Evolutionary conservation across 2,888 invertebrate genomes (phyloP), one percentile per base, ranked within the genome.

Genomic region (Macaria notata): DNA sequence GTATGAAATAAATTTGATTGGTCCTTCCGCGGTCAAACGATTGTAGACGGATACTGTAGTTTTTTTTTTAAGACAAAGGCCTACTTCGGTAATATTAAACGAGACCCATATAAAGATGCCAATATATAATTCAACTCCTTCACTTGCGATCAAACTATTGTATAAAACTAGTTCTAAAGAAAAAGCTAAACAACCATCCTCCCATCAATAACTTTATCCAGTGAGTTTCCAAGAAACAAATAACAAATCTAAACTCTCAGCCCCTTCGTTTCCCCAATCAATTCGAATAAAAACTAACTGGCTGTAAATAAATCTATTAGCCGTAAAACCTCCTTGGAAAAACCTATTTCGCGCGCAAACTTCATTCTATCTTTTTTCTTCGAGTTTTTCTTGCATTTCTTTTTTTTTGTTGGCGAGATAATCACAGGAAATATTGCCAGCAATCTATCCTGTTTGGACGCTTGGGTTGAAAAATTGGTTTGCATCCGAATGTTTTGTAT

Each of bases 351-450:
- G 53, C 49, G 39, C 49, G 42, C 5, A 49, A 31, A 60, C 61
- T 46, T 55, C 58, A 36, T 49, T 57, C 29, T n/a, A 4, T 47
- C 9, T 43, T 49, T 49, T 43, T 19, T n/a, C n/a, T n/a, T n/a
- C n/a, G n/a, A n/a, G n/a, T n/a, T n/a, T n/a, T n/a, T 5, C 4
- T 33, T 19, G 19, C 4, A 19, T 44, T 38, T 31, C 8, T 53
- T 57, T 57, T 63, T 61, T 52, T 55, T 58, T 62, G 49, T 47
- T 61, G 33, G 49, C 48, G 54, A 55, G 64, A 63, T 72, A 73
- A 75, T 75, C 69, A 7, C 33, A 71, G 71, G 73, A 77, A 73
- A 75, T 73, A 76, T 75, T 60, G 71, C 64, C 62, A 57, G 70
- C 73, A 64, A 75, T 76, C 69, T 69, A 73, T 77, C 70, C 68